Base-by-base conservation (phyloP, 2,113 vertebrate genomes). In the Protobothrops mucrosquamatus region DNA sequence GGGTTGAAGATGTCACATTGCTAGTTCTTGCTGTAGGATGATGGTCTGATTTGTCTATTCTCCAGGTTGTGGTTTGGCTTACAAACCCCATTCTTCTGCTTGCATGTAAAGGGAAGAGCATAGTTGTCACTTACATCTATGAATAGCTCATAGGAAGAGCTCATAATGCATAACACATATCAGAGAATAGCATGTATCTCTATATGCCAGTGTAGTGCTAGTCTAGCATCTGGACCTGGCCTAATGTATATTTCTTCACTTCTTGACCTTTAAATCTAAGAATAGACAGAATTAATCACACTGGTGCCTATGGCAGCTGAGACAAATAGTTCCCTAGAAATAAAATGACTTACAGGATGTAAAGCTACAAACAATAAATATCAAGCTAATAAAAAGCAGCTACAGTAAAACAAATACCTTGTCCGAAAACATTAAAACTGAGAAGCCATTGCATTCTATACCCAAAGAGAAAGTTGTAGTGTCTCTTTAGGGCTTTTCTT, bases 201-300 rank as follows among this genome's bases (percentile, higher is more conserved):
- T 20, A 6, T 2, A 39, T 23, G 20, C 34, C 5, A 43, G 43
- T 89, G 88, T 34, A 61, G 12, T 43, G 34, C 55, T 89, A 29
- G 39, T 24, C 39, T 89, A 89, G 43, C 6, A 15, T 55, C 52
- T 29, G 55, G 88, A 48, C 12, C 39, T 39, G 74, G 12, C 39
- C 95, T 56, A 95, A 94, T 94, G 90, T 91, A 91, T 55, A 92
- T 87, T 92, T 89, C 54, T 93, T 43, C 90, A 52, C 3, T 89
- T 43, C 11, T 92, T 94, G 92, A 91, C 87, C 64, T 90, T 22
- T 93, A 93, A 92, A 93, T 22, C 91, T 48, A 85, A 90, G 89
- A 92, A 91, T 0, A 0, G 95, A 0, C 95, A 59, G 4, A 93
- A 39, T 88, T 92, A 91, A 89, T 23, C 93, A 93, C 86, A 46